A percentile compares a stretch with the other conserved stretches of the same genome.
phyloP scores from a whole-genome alignment of 1,140 invertebrate species.

The Diorhabda carinulata region DNA sequence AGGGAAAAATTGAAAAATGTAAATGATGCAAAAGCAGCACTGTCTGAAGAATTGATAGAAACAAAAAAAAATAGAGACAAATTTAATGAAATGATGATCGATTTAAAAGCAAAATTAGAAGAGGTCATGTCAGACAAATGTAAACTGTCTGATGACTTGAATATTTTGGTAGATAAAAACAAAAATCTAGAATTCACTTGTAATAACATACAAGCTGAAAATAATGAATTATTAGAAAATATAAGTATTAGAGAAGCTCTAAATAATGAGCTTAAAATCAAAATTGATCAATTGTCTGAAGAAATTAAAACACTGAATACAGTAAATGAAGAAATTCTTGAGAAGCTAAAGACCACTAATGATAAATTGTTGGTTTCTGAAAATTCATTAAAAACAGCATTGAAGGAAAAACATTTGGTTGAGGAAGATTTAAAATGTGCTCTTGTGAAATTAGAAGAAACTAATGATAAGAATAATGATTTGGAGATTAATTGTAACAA shows the following conservation, averaged over 20 bases:
- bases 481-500: neutral
- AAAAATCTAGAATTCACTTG: neutral
- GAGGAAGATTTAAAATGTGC: neutral
- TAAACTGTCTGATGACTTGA: neutral
- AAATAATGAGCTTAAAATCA: too few relatives aligned
- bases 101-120: constrained; percentile 5
- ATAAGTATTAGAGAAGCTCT: neutral
- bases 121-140: neutral
- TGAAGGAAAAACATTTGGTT: neutral
- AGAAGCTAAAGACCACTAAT: constrained; percentile 37
- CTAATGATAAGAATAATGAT: neutral
- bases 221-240: neutral
- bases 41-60: constrained; percentile 5
- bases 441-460: neutral
- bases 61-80: neutral
- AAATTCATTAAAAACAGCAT: neutral
- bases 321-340: neutral
- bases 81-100: neutral
- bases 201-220: neutral
- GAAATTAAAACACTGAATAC: neutral
- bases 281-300: neutral
- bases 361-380: constrained; percentile 22
- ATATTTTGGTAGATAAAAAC: neutral
- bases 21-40: neutral
- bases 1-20: too few relatives aligned